A percentile compares a stretch with the other conserved stretches of the same genome.
phyloP scores from a whole-genome alignment of 2,797 vertebrate species.

The Aplochiton taeniatus region DNA sequence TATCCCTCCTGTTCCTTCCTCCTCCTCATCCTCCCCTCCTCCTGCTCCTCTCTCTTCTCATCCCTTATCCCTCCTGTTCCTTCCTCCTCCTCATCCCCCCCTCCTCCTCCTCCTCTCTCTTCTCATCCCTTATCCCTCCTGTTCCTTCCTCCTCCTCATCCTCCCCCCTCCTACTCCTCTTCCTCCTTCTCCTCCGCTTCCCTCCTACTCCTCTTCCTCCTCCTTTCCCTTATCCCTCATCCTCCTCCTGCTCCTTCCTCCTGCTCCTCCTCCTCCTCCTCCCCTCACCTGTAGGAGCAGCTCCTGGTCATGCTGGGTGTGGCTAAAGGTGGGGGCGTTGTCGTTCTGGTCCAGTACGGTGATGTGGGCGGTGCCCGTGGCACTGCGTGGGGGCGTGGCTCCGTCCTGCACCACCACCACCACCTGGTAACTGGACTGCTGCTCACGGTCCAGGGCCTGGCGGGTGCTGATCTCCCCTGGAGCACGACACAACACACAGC shows the following conservation, averaged over 20 bases:
- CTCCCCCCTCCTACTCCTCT: background rate
- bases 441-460: slow-evolving; percentile 87
- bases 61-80: background rate
- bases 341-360: slow-evolving; percentile 94
- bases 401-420: slow-evolving; percentile 90
- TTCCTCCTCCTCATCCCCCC: background rate
- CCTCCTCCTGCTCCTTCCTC: background rate
- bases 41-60: background rate
- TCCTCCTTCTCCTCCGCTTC: background rate
- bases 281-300: slow-evolving; percentile 83
- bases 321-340: slow-evolving; percentile 85
- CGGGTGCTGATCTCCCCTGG: slow-evolving; percentile 93
- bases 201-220: background rate
- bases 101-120: background rate
- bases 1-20: background rate
- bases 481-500: background rate
- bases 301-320: slow-evolving; percentile 80
- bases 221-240: background rate
- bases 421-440: slow-evolving; percentile 92
- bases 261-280: background rate
- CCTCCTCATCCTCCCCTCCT: background rate
- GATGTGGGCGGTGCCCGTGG: slow-evolving; percentile 88
- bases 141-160: background rate
- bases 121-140: background rate
- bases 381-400: slow-evolving; percentile 88